Conservation (phyloP, 2,797 vertebrate genomes). For the Tauraco hartlaubi region DNA sequence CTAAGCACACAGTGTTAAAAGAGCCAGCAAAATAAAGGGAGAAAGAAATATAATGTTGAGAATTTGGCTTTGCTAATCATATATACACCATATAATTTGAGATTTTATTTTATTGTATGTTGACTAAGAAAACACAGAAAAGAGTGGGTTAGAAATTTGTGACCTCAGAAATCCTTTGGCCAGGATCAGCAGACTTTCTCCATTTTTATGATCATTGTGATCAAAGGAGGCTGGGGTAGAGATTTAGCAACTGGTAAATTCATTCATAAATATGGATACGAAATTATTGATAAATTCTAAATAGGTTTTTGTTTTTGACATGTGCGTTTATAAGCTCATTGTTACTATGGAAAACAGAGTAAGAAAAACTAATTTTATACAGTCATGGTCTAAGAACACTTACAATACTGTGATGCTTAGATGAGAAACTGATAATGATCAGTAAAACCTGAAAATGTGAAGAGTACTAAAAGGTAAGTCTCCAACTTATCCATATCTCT, state of each 20-base stretch:
- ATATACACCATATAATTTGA: not conserved
- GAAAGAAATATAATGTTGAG: not conserved
- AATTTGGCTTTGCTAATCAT: not conserved
- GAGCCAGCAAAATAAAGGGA: not conserved
- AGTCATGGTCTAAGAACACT: not conserved
- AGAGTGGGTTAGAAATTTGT: not conserved
- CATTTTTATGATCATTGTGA: not conserved
- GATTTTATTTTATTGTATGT: not conserved
- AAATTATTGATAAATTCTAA: not conserved
- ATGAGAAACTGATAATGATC: not conserved
- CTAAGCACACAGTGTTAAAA: not conserved
- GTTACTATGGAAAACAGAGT: not conserved
- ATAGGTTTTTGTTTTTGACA: accelerated
- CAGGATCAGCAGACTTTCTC: not conserved
- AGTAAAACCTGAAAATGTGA: not conserved
- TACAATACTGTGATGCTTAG: not conserved
- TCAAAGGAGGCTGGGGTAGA: not conserved
- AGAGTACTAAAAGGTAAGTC: not conserved
- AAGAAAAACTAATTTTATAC: not conserved
- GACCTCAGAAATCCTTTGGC: not conserved
- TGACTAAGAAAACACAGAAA: not conserved
- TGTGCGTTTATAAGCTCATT: not conserved
- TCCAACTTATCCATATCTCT: not conserved
- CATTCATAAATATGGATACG: not conserved
- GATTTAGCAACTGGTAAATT: not conserved